phyloP scores from a whole-genome alignment of 2,888 invertebrate species.

The Caenorhabditis parvicauda region DNA sequence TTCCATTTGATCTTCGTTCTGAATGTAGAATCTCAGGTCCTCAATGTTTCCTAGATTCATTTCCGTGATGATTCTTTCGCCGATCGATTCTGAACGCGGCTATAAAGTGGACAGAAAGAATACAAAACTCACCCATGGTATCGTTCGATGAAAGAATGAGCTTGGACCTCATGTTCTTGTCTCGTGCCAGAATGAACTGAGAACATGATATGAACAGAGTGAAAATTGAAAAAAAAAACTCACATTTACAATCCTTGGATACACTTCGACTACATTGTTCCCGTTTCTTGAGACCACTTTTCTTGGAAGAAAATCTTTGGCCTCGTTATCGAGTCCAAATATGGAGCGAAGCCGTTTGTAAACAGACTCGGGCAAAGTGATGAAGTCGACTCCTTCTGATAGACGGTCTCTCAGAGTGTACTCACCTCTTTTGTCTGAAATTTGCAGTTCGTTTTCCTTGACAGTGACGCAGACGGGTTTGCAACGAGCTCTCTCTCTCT shows the following conservation, averaged over 20 bases:
- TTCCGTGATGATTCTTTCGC: constrained; percentile 27
- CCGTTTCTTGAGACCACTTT: constrained; percentile 31
- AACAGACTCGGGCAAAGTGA: constrained; percentile 31
- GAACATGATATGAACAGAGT: not conserved
- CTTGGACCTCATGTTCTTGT: constrained; percentile 13
- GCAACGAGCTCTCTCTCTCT: too few relatives aligned
- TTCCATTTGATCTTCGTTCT: constrained; percentile 20
- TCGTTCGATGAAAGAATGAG: constrained; percentile 25
- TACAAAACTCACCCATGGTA: constrained; percentile 28
- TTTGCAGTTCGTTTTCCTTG: too few relatives aligned
- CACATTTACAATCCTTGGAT: constrained; percentile 48
- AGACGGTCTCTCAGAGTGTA: constrained; percentile 28
- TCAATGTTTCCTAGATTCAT: constrained; percentile 20
- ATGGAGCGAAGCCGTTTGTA: constrained; percentile 18
- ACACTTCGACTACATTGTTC: constrained; percentile 36
- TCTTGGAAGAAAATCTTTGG: constrained; percentile 43
- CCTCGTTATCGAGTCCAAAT: constrained; percentile 36
- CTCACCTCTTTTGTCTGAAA: constrained; percentile 16
- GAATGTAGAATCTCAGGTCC: constrained; percentile 35
- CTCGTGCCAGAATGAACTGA: constrained; percentile 32
- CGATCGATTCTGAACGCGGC: constrained; percentile 10
- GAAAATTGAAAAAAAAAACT: not conserved
- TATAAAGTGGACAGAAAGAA: not conserved
- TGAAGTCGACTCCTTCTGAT: constrained; percentile 39
- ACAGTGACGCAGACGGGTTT: too few relatives aligned